phyloP scores from a whole-genome alignment of 2,113 vertebrate genomes.

The Oryzias melastigma region DNA sequence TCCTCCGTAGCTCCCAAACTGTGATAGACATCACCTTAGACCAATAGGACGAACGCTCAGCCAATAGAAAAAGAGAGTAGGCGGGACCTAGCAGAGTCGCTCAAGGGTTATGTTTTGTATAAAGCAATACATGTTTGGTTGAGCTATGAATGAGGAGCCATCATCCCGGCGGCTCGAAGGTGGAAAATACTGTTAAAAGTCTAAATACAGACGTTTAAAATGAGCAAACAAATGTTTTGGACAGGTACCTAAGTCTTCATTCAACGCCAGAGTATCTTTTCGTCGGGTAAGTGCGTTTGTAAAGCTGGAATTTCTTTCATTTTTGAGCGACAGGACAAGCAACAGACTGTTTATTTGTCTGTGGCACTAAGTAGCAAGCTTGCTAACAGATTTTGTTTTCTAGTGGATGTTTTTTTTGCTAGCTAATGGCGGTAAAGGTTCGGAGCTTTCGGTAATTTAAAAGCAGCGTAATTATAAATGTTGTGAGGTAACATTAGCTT shows the following conservation, averaged over 20 bases:
- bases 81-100: constrained; percentile 26
- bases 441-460: constrained; percentile 24
- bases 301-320: background rate
- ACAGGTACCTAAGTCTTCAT: constrained; percentile 24
- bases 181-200: constrained; percentile 68
- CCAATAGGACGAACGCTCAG: constrained; percentile 39
- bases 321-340: constrained; percentile 42
- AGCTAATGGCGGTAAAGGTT: background rate
- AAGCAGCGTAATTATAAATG: constrained; percentile 55
- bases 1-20: constrained; percentile 13
- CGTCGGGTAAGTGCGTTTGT: constrained; percentile 57
- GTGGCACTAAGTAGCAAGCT: constrained; percentile 76
- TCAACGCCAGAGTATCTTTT: constrained; percentile 3
- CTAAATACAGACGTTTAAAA: constrained; percentile 32
- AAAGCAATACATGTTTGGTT: constrained; percentile 70
- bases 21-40: constrained; percentile 20
- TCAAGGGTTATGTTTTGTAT: constrained; percentile 32
- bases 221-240: constrained; percentile 27
- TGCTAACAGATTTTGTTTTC: constrained; percentile 66
- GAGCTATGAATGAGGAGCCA: constrained; percentile 75
- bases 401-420: constrained; percentile 14
- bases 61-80: constrained; percentile 59
- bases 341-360: constrained; percentile 72
- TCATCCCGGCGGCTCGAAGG: constrained; percentile 70
- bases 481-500: constrained; percentile 7